Conservation (phyloP, 1,140 invertebrate species). For the Cyrtorhinus lividipennis region DNA sequence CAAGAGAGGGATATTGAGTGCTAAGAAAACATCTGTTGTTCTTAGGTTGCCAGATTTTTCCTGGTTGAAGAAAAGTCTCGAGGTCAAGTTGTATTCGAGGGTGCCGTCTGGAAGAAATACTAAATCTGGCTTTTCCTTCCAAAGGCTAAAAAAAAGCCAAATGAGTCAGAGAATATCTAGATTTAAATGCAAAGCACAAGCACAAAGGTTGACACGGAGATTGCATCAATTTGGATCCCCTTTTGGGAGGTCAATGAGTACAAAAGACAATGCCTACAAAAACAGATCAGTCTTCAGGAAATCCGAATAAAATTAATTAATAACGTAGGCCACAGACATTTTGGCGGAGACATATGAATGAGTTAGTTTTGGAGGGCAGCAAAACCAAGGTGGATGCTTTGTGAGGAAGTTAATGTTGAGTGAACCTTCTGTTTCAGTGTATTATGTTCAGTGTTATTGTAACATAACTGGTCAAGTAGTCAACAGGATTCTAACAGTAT, state of each 20-base stretch:
- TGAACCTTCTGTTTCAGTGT: too few relatives aligned
- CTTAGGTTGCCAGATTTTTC: background rate
- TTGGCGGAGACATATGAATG: too few relatives aligned
- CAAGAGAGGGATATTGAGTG: constrained; percentile 8
- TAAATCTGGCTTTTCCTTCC: background rate
- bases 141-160: constrained; percentile 9
- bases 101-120: background rate
- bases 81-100: constrained; percentile 4
- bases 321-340: too few relatives aligned
- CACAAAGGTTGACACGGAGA: background rate
- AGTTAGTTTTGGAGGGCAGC: too few relatives aligned
- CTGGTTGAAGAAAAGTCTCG: constrained; percentile 5
- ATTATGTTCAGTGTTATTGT: too few relatives aligned
- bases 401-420: too few relatives aligned
- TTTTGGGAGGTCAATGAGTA: background rate
- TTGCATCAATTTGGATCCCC: background rate
- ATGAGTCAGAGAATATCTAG: background rate
- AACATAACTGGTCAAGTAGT: too few relatives aligned
- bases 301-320: background rate
- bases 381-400: too few relatives aligned
- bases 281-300: too few relatives aligned
- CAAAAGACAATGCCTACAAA: background rate
- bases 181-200: background rate
- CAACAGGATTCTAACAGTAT: too few relatives aligned
- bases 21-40: background rate